These are phyloP conservation scores for Smittia aterrima DNA, from an alignment of 2,888 invertebrate genomes.

Conservation along the genomic window DNA sequence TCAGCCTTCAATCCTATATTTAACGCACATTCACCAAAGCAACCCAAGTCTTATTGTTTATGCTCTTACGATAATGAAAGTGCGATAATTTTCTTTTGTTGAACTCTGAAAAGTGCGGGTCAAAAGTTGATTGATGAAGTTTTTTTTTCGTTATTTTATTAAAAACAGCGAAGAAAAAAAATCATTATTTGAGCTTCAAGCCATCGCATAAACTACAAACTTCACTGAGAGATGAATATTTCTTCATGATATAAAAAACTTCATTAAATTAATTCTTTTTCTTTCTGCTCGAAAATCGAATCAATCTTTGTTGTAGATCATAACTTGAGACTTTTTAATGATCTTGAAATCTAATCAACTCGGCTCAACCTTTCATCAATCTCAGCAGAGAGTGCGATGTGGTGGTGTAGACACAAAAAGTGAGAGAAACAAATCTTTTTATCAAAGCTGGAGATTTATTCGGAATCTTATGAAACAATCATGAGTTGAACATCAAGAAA, in stretches of 20 bases:
- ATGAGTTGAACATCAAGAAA: background rate
- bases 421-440: slow-evolving; percentile 15
- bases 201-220: slow-evolving; percentile 9
- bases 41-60: background rate
- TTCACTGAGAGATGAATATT: slow-evolving; percentile 11
- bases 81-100: slow-evolving; percentile 30
- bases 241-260: slow-evolving; percentile 20
- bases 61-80: slow-evolving; percentile 16
- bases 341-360: slow-evolving; percentile 23
- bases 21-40: slow-evolving; percentile 15
- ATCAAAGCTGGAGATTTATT: slow-evolving; percentile 20
- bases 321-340: slow-evolving; percentile 14
- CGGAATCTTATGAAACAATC: slow-evolving; percentile 1
- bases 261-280: slow-evolving; percentile 25
- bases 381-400: background rate
- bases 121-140: slow-evolving; percentile 41
- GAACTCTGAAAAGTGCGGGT: slow-evolving; percentile 29
- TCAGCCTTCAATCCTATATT: slow-evolving; percentile 9
- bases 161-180: slow-evolving; percentile 17
- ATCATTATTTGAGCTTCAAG: background rate
- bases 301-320: slow-evolving; percentile 21
- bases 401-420: slow-evolving; percentile 6
- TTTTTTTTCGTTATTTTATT: slow-evolving; percentile 18
- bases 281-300: slow-evolving; percentile 14
- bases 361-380: slow-evolving; percentile 23